These are phyloP conservation scores for Conopomorpha cramerella DNA, from an alignment of 1,140 invertebrate genomes.

Conservation along the genomic window DNA sequence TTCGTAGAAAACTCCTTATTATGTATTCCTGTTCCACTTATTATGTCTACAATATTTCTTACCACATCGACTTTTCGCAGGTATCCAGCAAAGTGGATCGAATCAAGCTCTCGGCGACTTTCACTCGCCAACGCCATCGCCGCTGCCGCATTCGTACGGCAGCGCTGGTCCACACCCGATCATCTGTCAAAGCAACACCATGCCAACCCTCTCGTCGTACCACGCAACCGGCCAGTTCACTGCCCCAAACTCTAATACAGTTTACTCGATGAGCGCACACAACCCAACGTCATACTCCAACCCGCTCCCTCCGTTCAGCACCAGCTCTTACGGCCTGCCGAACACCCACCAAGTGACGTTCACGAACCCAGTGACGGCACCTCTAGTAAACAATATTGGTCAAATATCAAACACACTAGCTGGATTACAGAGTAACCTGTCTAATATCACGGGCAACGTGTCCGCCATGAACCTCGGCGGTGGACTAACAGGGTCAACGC, in stretches of 20 bases:
- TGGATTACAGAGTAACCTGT: constrained; percentile 51
- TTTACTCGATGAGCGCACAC: constrained; percentile 55
- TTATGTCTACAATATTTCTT: too few relatives aligned
- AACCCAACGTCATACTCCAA: constrained; percentile 56
- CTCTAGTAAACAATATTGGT: constrained; percentile 51
- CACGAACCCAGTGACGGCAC: constrained; percentile 56
- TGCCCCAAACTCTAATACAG: constrained; percentile 52
- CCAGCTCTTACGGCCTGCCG: constrained; percentile 50
- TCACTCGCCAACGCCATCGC: constrained; percentile 60
- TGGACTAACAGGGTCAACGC: constrained; percentile 26
- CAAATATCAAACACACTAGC: constrained; percentile 55
- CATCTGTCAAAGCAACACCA: constrained; percentile 65
- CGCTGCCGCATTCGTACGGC: constrained; percentile 61
- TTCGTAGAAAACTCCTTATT: too few relatives aligned
- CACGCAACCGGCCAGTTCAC: constrained; percentile 59
- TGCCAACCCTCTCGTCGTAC: constrained; percentile 63
- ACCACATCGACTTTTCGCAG: too few relatives aligned
- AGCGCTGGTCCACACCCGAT: constrained; percentile 47
- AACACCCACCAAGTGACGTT: constrained; percentile 61
- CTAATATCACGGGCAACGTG: constrained; percentile 46
- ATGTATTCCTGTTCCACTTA: too few relatives aligned
- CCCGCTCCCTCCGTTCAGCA: constrained; percentile 36
- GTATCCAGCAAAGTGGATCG: constrained; percentile 61
- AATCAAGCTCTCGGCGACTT: constrained; percentile 63
- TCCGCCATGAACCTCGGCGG: constrained; percentile 39